phyloP scores from a whole-genome alignment of 2,113 vertebrate species.

The Myotis yumanensis region DNA sequence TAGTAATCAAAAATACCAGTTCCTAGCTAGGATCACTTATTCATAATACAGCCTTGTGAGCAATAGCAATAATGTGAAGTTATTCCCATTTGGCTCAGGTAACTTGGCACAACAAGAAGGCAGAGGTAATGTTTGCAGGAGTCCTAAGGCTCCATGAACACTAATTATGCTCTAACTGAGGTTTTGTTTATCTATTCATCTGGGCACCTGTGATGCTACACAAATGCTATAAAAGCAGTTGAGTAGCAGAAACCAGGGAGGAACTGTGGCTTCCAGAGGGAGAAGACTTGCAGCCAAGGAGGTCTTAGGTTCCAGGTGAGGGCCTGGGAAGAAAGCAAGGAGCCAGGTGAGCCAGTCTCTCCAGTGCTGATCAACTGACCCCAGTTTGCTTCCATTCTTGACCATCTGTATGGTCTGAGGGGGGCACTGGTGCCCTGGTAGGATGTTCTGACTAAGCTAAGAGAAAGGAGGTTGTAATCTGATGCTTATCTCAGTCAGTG shows the following conservation, averaged over 20 bases:
- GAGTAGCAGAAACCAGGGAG: neutral
- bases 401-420: neutral
- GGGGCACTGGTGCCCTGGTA: too few species aligned
- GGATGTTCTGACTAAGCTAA: neutral
- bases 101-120: constrained; percentile 21
- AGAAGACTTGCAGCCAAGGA: neutral
- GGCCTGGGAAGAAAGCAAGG: neutral
- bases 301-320: neutral
- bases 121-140: neutral
- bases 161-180: neutral
- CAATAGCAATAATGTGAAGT: neutral
- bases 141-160: neutral
- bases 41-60: neutral
- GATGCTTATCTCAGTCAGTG: neutral
- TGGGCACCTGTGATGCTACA: neutral
- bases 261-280: neutral
- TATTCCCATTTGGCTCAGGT: neutral
- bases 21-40: neutral
- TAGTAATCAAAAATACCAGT: neutral
- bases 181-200: constrained; percentile 26
- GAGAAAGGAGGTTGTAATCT: neutral
- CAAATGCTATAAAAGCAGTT: neutral
- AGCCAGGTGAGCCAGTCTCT: neutral
- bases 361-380: rapidly evolving
- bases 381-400: neutral